Evolutionary conservation across 1,140 invertebrate genomes (phyloP).

Genomic region (Latrodectus geometricus): DNA sequence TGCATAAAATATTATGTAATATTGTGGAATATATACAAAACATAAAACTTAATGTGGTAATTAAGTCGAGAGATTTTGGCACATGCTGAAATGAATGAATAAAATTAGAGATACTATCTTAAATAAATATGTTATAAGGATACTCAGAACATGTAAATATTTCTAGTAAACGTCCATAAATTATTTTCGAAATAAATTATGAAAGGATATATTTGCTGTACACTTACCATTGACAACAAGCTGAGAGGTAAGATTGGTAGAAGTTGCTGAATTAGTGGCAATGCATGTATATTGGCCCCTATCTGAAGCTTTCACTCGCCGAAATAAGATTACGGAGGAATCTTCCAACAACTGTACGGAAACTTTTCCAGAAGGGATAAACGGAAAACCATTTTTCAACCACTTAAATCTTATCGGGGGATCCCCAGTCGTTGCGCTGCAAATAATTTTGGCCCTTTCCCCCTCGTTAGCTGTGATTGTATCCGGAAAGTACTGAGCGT

Average conservation of each 20-base stretch:
- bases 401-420: constrained; percentile 62
- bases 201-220: neutral
- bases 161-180: no score
- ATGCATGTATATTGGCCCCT: constrained; percentile 62
- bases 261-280: constrained; percentile 60
- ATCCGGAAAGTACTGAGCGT: constrained; percentile 62
- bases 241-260: constrained; percentile 56
- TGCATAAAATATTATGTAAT: no score
- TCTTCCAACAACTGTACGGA: constrained; percentile 59
- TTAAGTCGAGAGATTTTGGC: no score
- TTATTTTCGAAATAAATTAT: no score
- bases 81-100: no score
- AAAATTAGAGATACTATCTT: no score
- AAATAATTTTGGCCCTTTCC: constrained; percentile 74
- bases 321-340: constrained; percentile 59
- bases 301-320: constrained; percentile 45
- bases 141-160: no score
- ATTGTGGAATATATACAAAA: no score
- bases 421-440: constrained; percentile 60
- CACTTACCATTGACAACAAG: constrained; percentile 63
- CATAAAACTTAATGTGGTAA: no score
- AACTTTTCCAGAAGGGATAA: constrained; percentile 26
- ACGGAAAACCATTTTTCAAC: constrained; percentile 49
- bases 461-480: constrained; percentile 76
- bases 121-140: no score